Percentiles rank a stretch among this genome's conserved stretches.
Conservation (phyloP, 1,140 invertebrate genomes). For the Philopotamus ludificatus region DNA sequence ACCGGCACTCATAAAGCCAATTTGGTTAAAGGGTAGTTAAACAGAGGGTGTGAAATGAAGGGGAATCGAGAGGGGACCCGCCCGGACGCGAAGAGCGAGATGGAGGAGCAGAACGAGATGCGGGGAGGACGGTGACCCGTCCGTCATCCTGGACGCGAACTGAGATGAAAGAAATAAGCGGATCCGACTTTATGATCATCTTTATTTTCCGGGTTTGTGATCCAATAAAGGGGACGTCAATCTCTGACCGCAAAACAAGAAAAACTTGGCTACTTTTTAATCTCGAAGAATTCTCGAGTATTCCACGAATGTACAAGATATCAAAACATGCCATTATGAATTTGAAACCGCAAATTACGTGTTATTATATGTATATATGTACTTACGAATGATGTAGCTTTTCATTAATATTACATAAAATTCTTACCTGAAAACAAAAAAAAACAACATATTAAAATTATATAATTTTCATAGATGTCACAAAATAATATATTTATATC, state of each 20-base stretch:
- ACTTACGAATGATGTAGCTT: too few relatives aligned
- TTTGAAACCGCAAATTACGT: too few relatives aligned
- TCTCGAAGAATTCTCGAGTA: too few relatives aligned
- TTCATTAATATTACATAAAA: too few relatives aligned
- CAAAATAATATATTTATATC: not conserved
- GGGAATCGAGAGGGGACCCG: not conserved
- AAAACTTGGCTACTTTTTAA: too few relatives aligned
- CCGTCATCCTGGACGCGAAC: not conserved
- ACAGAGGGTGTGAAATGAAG: constrained; percentile 13
- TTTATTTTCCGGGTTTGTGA: not conserved
- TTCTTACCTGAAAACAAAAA: too few relatives aligned
- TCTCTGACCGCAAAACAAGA: not conserved
- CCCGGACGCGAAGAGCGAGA: not conserved
- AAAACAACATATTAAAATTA: too few relatives aligned
- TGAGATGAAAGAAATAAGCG: not conserved
- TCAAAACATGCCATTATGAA: too few relatives aligned
- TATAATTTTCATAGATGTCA: too few relatives aligned
- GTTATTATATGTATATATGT: too few relatives aligned
- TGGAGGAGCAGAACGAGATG: not conserved
- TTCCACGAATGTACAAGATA: too few relatives aligned
- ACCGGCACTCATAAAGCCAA: constrained; percentile 23
- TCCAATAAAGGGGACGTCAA: not conserved
- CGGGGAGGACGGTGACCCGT: constrained; percentile 3
- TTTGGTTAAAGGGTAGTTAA: constrained; percentile 22
- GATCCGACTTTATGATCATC: not conserved